Evolutionary conservation across 2,888 invertebrate genomes (phyloP), one percentile per base, ranked within the genome.

Genomic region (Protonemura montana): DNA sequence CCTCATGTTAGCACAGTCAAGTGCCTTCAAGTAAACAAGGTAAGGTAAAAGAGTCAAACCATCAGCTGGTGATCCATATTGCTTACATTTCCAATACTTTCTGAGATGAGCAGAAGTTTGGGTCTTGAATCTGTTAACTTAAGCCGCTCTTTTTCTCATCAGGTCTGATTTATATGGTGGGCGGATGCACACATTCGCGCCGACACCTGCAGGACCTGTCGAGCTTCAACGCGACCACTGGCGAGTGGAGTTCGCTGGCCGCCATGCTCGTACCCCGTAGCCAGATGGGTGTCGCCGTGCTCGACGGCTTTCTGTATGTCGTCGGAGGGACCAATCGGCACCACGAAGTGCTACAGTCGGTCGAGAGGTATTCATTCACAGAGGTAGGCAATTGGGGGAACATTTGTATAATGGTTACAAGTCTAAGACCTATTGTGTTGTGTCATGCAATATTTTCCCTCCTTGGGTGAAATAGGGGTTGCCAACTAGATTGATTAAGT

Each of bases 81-180:
- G n/a, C n/a, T n/a, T n/a, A n/a, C n/a, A n/a, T n/a, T n/a, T n/a
- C n/a, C n/a, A n/a, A n/a, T n/a, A n/a, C n/a, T n/a, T n/a, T n/a
- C n/a, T n/a, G n/a, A n/a, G n/a, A n/a, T n/a, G n/a, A n/a, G n/a
- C n/a, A n/a, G n/a, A n/a, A n/a, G n/a, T n/a, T n/a, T n/a, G n/a
- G n/a, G n/a, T n/a, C n/a, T n/a, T n/a, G n/a, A n/a, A n/a, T n/a
- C n/a, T n/a, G n/a, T n/a, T n/a, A n/a, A n/a, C n/a, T n/a, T n/a
- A n/a, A n/a, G n/a, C n/a, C 26, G n/a, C 5, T 76, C 5, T 10
- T 3, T 35, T 35, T 10, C 59, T 13, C 16, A 0, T 1, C 90
- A 96, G 96, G 96, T 88, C 91, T 96, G 85, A 97, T 98, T 90
- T 98, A 98, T 91, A 94, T 98, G 89, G 96, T 98, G 85, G 98